phyloP scores from a whole-genome alignment of 1,140 invertebrate species.

The Wiebesia pumilae region DNA sequence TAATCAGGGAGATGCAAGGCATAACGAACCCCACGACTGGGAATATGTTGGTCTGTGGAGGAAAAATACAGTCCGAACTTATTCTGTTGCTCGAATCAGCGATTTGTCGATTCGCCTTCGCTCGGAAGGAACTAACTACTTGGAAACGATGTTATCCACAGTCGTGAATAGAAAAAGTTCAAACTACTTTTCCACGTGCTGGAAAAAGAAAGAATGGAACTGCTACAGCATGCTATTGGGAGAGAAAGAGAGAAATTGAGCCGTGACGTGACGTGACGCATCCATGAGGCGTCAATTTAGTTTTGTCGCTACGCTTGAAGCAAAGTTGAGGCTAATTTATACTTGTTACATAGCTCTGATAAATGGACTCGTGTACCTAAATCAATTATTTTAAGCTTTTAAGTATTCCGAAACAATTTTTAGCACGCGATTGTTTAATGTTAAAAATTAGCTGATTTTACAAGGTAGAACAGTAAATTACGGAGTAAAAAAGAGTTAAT shows the following conservation, averaged over 20 bases:
- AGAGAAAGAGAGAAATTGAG: not conserved
- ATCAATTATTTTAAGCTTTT: not conserved
- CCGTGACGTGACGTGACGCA: not conserved
- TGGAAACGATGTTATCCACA: conserved; percentile 37
- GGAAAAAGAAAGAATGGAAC: not conserved
- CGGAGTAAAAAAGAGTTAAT: no score
- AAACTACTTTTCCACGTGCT: conserved; percentile 8
- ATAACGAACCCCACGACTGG: not conserved
- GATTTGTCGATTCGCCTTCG: conserved; percentile 12
- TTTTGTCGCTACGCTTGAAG: not conserved
- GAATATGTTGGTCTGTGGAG: no score
- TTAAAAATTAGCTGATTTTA: not conserved
- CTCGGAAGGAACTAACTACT: conserved; percentile 37
- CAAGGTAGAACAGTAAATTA: not conserved
- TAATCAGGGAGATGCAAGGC: no score
- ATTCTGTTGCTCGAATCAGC: not conserved
- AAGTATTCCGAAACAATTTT: not conserved
- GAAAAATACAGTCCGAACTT: conserved; percentile 5
- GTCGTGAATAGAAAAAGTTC: conserved; percentile 58
- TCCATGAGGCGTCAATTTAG: conserved; percentile 5
- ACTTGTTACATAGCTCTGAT: no score
- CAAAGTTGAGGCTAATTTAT: not conserved
- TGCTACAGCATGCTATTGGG: not conserved
- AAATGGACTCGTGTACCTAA: not conserved
- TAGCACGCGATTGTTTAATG: not conserved